Evolutionary conservation across 2,113 vertebrate species (phyloP).

Genomic region (Anolis sagrei): DNA sequence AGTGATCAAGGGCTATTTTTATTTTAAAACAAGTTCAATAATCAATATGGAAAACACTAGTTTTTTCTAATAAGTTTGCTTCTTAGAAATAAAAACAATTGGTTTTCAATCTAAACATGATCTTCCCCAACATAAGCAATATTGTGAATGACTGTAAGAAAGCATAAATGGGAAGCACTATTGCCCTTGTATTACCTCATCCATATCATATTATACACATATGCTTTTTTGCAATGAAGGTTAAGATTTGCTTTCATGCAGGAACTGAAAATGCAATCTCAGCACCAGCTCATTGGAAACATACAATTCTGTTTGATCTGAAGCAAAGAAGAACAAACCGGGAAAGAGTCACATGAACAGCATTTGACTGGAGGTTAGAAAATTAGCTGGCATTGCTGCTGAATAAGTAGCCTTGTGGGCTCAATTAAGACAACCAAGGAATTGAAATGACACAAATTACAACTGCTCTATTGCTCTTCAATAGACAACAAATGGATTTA

Average conservation of each 20-base stretch:
- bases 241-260: slow-evolving; percentile 30
- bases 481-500: background rate
- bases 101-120: background rate
- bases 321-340: slow-evolving; percentile 44
- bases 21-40: too few relatives aligned
- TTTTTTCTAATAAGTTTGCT: too few relatives aligned
- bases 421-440: slow-evolving; percentile 7
- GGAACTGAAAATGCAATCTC: slow-evolving; percentile 72
- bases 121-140: accelerated
- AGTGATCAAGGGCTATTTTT: too few relatives aligned
- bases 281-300: slow-evolving; percentile 62
- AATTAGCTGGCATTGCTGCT: background rate
- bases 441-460: slow-evolving; percentile 24
- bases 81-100: too few relatives aligned
- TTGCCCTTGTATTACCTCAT: background rate
- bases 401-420: slow-evolving; percentile 9
- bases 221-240: slow-evolving; percentile 27
- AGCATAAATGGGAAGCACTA: background rate
- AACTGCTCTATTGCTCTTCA: background rate
- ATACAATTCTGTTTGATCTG: slow-evolving; percentile 45
- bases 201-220: slow-evolving; percentile 28
- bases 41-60: too few relatives aligned
- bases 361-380: slow-evolving; percentile 19
- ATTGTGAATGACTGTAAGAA: slow-evolving; percentile 10
- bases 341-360: slow-evolving; percentile 29